Conservation (phyloP, 2,797 vertebrate genomes). For the Enteromius afrohamiltoni region DNA sequence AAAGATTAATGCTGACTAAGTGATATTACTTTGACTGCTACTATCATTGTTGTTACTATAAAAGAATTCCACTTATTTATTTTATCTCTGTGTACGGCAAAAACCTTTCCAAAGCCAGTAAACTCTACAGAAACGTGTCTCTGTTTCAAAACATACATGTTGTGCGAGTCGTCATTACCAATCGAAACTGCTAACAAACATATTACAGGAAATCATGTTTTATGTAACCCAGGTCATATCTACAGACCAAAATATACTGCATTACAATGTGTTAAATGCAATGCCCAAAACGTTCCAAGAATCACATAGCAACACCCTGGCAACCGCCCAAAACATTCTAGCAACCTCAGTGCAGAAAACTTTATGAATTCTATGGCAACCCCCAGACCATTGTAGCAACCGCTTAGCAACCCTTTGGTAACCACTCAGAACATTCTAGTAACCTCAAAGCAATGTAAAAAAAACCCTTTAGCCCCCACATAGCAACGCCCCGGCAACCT, state of each 20-base stretch:
- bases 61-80: slow-evolving; percentile 88
- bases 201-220: background rate
- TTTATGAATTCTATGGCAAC: background rate
- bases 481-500: background rate
- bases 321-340: background rate
- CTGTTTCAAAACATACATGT: slow-evolving; percentile 56
- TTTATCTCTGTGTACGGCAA: slow-evolving; percentile 83
- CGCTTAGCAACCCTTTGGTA: background rate
- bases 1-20: slow-evolving; percentile 80
- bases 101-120: slow-evolving; percentile 82
- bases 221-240: background rate
- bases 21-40: slow-evolving; percentile 83
- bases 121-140: slow-evolving; percentile 76
- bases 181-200: background rate
- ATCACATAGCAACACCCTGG: background rate
- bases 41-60: slow-evolving; percentile 83
- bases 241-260: background rate
- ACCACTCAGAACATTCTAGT: background rate
- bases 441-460: background rate
- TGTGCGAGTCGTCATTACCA: slow-evolving; percentile 34
- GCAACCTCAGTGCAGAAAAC: background rate
- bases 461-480: background rate
- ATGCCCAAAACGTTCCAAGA: background rate
- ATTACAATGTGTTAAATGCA: background rate
- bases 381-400: background rate